phyloP scores from a whole-genome alignment of 1,140 invertebrate genomes.

The Wiebesia pumilae region DNA sequence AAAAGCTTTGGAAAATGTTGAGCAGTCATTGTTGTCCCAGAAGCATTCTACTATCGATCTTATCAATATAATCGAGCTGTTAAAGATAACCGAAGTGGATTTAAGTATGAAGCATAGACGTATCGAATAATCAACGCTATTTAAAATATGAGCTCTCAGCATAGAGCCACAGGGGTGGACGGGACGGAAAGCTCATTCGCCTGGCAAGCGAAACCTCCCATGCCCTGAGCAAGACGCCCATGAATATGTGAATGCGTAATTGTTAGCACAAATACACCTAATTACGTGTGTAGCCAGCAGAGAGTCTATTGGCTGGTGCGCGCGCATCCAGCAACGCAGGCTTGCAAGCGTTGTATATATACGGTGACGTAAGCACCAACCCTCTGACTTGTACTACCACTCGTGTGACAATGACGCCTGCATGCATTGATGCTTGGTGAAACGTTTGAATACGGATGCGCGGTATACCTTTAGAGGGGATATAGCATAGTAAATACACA shows the following conservation, averaged over 20 bases:
- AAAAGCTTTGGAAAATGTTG: background rate
- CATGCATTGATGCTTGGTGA: background rate
- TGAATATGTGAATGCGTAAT: slow-evolving; percentile 51
- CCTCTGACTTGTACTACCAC: too few species aligned
- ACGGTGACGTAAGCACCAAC: too few species aligned
- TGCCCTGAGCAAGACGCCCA: slow-evolving; percentile 6
- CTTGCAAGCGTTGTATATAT: background rate
- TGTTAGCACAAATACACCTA: slow-evolving; percentile 46
- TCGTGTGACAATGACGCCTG: too few species aligned
- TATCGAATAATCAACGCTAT: background rate
- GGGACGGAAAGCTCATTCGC: background rate
- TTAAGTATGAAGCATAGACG: background rate
- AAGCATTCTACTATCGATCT: background rate
- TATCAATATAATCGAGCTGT: background rate
- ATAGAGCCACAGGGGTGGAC: background rate
- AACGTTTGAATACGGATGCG: too few species aligned
- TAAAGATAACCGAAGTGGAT: background rate
- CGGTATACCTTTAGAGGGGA: too few species aligned
- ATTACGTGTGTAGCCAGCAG: slow-evolving; percentile 31
- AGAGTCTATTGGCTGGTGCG: background rate
- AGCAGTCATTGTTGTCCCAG: background rate
- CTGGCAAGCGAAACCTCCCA: background rate
- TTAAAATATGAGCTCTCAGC: background rate
- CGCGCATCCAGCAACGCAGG: background rate
- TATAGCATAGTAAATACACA: too few species aligned